phyloP scores from a whole-genome alignment of 2,113 vertebrate species.

The Eudyptes chrysolophus region DNA sequence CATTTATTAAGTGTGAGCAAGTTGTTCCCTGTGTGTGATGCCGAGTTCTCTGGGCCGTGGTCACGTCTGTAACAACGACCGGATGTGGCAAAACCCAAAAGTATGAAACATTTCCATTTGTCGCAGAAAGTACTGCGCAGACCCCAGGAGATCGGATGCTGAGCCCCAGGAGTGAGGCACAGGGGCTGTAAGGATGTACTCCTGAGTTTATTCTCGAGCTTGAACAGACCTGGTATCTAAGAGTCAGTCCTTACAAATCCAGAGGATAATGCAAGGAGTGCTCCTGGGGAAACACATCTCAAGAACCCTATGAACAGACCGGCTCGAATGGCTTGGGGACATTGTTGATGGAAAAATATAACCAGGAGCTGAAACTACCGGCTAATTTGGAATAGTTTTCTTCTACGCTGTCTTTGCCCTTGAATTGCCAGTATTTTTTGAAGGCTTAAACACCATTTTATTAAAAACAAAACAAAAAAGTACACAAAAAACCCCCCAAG shows the following conservation, averaged over 20 bases:
- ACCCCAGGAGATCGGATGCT: not conserved
- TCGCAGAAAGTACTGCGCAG: accelerated
- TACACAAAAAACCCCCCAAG: not conserved
- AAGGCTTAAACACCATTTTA: not conserved
- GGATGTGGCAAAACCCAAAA: not conserved
- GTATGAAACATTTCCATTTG: not conserved
- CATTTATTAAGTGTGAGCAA: too few species aligned
- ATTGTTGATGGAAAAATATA: not conserved
- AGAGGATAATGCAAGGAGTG: not conserved
- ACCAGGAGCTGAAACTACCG: not conserved
- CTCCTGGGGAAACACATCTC: not conserved
- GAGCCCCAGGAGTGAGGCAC: accelerated
- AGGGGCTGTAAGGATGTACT: not conserved
- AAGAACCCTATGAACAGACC: not conserved
- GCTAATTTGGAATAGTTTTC: not conserved
- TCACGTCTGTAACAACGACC: accelerated
- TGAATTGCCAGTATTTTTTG: not conserved
- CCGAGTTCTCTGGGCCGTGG: accelerated
- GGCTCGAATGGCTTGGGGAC: not conserved
- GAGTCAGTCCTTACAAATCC: not conserved
- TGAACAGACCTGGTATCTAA: not conserved
- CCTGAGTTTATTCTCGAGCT: not conserved
- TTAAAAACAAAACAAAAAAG: not conserved
- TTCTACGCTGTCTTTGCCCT: not conserved
- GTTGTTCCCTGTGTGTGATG: accelerated